Evolutionary conservation across 1,140 invertebrate species (phyloP), one percentile per base, ranked within the genome.

Genomic region (Vollenhovia emeryi): DNA sequence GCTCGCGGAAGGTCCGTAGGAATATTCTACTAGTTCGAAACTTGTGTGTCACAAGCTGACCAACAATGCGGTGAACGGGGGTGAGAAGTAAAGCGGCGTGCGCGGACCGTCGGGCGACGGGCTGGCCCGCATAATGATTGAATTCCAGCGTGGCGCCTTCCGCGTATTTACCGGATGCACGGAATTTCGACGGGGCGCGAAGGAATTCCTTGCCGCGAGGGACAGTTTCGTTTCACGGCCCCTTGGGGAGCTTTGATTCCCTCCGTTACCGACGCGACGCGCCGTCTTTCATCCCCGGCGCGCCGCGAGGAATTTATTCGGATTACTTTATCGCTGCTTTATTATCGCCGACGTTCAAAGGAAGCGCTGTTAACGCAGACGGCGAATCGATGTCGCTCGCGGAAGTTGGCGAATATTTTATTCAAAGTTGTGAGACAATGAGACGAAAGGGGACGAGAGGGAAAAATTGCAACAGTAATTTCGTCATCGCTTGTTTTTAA

Each of bases 141-240:
- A 91, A 91, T 91, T 91, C 90, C 90, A 62, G 4, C 71, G 87
- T 48, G 85, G 90, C 90, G 87, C 90, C 90, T 90, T 91, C 87
- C 88, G 85, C 87, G 87, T 88, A 90, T 90, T 91, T 90, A 89
- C 89, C 87, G 80, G 86, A 89, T 89, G 87, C 88, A 84, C 66
- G 87, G 88, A 89, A 89, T 89, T 89, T 89, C 87, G 45, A 82
- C 78, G 86, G 64, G 88, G 87, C 78, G 85, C 84, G 60, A 85
- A 90, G 88, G 86, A 88, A 89, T 89, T 85, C 74, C 18, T 68
- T 76, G 82, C 85, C 86, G 82, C 57, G 64, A 80, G 87, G 88
- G 84, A 88, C 88, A 89, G 87, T 89, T 89, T 89, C 84, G 76
- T 89, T 88, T 82, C 48, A 73, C 52, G 55, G 45, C 48, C 55